Conservation (phyloP, 2,113 vertebrate species). For the Cephalopholis sonnerati region DNA sequence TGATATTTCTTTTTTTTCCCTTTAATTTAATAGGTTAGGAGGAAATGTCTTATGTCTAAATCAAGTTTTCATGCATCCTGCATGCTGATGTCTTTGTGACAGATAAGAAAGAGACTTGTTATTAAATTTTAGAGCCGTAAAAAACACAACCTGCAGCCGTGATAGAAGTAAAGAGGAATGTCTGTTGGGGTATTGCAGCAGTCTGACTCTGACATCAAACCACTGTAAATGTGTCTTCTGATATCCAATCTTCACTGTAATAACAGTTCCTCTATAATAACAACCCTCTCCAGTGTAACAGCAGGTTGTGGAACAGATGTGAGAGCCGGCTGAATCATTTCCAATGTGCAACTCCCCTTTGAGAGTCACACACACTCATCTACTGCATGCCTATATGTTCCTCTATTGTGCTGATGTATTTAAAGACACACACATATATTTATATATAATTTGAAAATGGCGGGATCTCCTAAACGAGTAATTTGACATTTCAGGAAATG, state of each 20-base stretch:
- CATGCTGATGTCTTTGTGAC: background rate
- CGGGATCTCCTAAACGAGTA: too few relatives aligned
- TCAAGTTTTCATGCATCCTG: constrained; percentile 2
- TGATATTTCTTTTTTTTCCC: background rate
- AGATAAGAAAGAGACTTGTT: background rate
- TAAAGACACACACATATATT: too few relatives aligned
- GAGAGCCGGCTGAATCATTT: constrained; percentile 14
- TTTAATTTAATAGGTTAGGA: constrained; percentile 6
- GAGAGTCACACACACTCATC: background rate
- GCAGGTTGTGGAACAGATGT: constrained; percentile 22
- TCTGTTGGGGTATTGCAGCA: constrained; percentile 14
- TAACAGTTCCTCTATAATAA: constrained; percentile 44
- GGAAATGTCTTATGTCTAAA: constrained; percentile 12
- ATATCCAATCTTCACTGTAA: constrained; percentile 40
- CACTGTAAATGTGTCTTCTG: constrained; percentile 27
- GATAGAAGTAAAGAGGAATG: background rate
- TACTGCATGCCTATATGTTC: background rate
- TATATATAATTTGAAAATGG: too few relatives aligned
- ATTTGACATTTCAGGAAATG: too few relatives aligned
- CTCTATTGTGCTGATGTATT: background rate
- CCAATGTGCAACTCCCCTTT: constrained; percentile 3
- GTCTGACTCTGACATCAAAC: constrained; percentile 26
- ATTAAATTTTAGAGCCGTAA: background rate
- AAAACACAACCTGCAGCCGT: constrained; percentile 7
- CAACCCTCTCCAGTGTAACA: constrained; percentile 25